Conservation (phyloP, 1,140 invertebrate genomes). For the Elymnias hypermnestra region DNA sequence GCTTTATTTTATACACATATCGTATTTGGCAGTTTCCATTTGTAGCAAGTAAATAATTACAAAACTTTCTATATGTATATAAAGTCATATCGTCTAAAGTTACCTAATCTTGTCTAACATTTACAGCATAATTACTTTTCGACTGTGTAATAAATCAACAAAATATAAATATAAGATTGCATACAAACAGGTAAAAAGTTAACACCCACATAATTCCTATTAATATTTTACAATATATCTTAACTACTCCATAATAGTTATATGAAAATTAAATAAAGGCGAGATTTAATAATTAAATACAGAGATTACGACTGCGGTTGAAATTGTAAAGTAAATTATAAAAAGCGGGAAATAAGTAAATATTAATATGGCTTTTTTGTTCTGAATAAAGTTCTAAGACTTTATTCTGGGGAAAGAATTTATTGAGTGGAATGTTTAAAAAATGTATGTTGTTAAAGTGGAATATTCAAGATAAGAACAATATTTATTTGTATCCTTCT, state of each 20-base stretch:
- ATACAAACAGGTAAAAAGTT: background rate
- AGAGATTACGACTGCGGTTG: too few relatives aligned
- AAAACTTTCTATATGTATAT: constrained; percentile 35
- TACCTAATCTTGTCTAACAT: constrained; percentile 35
- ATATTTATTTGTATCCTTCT: too few relatives aligned
- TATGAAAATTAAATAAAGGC: background rate
- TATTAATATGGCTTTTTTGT: too few relatives aligned
- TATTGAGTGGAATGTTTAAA: too few relatives aligned
- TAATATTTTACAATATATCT: background rate
- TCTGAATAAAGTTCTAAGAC: too few relatives aligned
- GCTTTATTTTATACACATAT: constrained; percentile 55
- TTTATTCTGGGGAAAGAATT: too few relatives aligned
- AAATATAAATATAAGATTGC: background rate
- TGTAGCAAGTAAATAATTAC: constrained; percentile 41
- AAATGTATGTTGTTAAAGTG: too few relatives aligned
- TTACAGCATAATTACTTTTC: constrained; percentile 24
- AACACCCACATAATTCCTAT: background rate
- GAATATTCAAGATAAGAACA: too few relatives aligned
- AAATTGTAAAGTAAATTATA: too few relatives aligned
- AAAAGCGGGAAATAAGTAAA: too few relatives aligned
- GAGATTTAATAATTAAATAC: background rate
- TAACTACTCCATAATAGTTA: background rate
- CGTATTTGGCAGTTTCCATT: constrained; percentile 53
- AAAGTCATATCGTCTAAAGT: constrained; percentile 12
- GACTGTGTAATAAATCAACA: background rate